Percentiles rank a stretch among this genome's conserved stretches.
phyloP scores from a whole-genome alignment of 2,113 vertebrate species.

The Oncorhynchus gorbuscha region DNA sequence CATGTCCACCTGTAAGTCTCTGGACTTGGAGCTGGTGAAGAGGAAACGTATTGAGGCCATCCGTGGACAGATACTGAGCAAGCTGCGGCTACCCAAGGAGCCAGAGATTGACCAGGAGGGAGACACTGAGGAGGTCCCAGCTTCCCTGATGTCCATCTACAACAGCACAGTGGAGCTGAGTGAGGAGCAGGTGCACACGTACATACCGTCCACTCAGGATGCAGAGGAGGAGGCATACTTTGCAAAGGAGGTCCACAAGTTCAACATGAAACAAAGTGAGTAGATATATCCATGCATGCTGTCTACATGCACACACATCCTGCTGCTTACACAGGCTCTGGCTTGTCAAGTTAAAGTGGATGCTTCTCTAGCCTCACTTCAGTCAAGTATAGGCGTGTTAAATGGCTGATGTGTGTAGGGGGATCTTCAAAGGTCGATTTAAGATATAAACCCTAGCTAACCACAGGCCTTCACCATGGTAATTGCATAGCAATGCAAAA shows the following conservation, averaged over 20 bases:
- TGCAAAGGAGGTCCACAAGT: constrained; percentile 78
- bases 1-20: constrained; percentile 78
- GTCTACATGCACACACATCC: background rate
- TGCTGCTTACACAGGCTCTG: background rate
- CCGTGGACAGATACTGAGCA: constrained; percentile 82
- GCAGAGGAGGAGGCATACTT: constrained; percentile 72
- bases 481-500: too few species aligned
- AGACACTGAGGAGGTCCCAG: constrained; percentile 46
- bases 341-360: too few species aligned
- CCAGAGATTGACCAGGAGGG: constrained; percentile 56
- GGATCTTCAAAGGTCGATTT: too few species aligned
- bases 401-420: too few species aligned
- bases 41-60: constrained; percentile 81
- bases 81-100: constrained; percentile 68
- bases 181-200: constrained; percentile 45
- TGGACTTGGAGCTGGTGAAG: constrained; percentile 78
- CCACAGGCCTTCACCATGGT: too few species aligned
- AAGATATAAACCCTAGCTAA: too few species aligned
- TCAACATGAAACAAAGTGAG: constrained; percentile 61
- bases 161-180: constrained; percentile 76
- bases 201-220: constrained; percentile 5
- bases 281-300: constrained; percentile 10
- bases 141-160: constrained; percentile 72
- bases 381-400: too few species aligned
- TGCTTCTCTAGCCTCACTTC: too few species aligned